Base-by-base conservation (phyloP, 2,888 invertebrate genomes). In the Agrenia bidenticulata region DNA sequence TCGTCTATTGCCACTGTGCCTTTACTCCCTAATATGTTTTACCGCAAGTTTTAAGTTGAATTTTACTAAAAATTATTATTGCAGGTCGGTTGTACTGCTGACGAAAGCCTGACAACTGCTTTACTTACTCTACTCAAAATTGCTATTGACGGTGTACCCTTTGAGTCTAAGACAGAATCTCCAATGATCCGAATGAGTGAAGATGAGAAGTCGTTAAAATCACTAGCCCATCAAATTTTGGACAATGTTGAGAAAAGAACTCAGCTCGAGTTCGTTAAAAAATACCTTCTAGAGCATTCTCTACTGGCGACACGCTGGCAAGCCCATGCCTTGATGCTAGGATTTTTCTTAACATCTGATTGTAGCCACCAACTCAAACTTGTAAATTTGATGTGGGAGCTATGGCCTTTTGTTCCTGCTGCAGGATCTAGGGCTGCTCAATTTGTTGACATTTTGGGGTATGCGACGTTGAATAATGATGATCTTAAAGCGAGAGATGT, bases 381-480 rank as follows among this genome's bases (percentile, higher is more conserved):
- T 7, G 74, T 76, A n/a, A 69, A 73, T 45, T 68, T 73, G 0
- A 73, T 75, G 65, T 76, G 76, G 76, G 74, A 75, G 59, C 56
- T 76, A 7, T 75, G 76, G 76, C 74, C 76, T 13, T 76, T 76
- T 63, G 76, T 76, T 13, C 76, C 76, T 26, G 73, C 76, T 17
- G 76, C 93, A 79, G 98, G 98, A 0, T 86, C 92, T 1, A 92
- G 96, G 80, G 95, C 96, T 0, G 90, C 94, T 0, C 97, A 98
- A 80, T 97, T 97, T 81, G 95, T 97, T 0, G 98, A 99, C 80
- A 84, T 99, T 0, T 85, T 98, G 5, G 96, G 97, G 0, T 97
- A 93, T 80, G 92, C 97, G 79, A 92, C 95, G 0, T 84, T 98
- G 23, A 92, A 92, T 79, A 92, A 64, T 66, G 77, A 66, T 26